Evolutionary conservation across 2,888 invertebrate species (phyloP).

Genomic region (Meteorus colon): DNA sequence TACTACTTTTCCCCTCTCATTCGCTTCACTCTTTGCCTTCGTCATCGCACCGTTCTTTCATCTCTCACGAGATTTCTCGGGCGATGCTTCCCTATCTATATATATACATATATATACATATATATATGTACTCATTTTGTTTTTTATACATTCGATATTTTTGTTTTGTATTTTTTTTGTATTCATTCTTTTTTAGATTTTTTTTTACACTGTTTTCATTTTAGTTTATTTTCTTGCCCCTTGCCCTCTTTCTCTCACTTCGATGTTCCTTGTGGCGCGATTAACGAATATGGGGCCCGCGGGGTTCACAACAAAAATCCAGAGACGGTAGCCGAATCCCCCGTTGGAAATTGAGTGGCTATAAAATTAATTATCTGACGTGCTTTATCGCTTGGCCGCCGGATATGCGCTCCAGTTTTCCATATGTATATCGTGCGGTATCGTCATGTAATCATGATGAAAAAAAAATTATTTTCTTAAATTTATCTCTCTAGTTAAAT

Average conservation of each 20-base stretch:
- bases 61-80: constrained; percentile 7
- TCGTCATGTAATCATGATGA: constrained; percentile 3
- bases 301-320: constrained; percentile 48
- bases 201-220: not conserved
- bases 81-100: not conserved
- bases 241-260: constrained; percentile 27
- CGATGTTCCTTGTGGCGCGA: constrained; percentile 14
- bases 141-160: not conserved
- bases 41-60: not conserved
- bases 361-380: constrained; percentile 73
- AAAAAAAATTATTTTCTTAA: not conserved
- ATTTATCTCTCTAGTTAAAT: no score
- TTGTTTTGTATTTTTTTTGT: not conserved
- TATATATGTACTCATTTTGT: not conserved
- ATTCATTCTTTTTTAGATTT: constrained; percentile 11
- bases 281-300: constrained; percentile 39
- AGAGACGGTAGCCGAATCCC: constrained; percentile 70
- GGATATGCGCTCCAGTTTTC: constrained; percentile 39
- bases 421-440: not conserved
- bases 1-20: constrained; percentile 21
- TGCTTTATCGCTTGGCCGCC: constrained; percentile 67
- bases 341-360: constrained; percentile 71
- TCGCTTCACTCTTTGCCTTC: not conserved
- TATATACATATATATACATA: not conserved
- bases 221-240: constrained; percentile 4